Percentiles rank a stretch among this genome's conserved stretches.
These are phyloP conservation scores for Dicrurus megarhynchus DNA, from an alignment of 2,113 vertebrate species.

Conservation along the genomic window DNA sequence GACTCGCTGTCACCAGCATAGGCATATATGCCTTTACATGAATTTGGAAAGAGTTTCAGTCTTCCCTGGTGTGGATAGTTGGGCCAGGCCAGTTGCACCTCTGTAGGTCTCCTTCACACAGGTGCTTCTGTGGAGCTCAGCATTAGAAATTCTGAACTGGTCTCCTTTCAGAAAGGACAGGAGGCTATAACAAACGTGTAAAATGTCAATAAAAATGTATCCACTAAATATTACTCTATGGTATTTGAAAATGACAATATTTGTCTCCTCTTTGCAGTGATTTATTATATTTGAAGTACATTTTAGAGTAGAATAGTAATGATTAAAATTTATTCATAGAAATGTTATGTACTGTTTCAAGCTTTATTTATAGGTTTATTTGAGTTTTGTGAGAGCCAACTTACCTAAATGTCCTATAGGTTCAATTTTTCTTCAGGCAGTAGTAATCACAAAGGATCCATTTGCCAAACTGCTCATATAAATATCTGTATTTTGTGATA, in stretches of 20 bases:
- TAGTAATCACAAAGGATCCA: not conserved
- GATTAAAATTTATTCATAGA: not conserved
- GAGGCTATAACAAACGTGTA: not conserved
- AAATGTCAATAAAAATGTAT: not conserved
- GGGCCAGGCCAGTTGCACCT: not conserved
- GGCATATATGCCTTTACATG: too few species aligned
- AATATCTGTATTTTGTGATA: not conserved
- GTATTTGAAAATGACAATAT: not conserved
- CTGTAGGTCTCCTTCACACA: not conserved
- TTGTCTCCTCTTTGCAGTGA: not conserved
- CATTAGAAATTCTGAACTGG: not conserved
- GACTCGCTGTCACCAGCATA: accelerated
- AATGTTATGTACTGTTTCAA: not conserved
- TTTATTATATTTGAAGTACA: not conserved
- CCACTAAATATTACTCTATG: not conserved
- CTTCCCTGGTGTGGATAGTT: not conserved
- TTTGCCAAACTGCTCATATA: not conserved
- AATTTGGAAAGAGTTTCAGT: not conserved
- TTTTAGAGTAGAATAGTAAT: not conserved
- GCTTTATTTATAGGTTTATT: not conserved
- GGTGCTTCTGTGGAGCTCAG: not conserved
- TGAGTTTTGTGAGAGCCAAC: not conserved
- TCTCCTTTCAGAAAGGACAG: not conserved
- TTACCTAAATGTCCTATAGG: not conserved
- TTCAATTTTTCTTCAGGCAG: not conserved